A percentile compares a stretch with the other conserved stretches of the same genome.
These are phyloP conservation scores for Ophioderma brevispina DNA, from an alignment of 35 echinoderm and acorn worm genomes.

Conservation along the genomic window DNA sequence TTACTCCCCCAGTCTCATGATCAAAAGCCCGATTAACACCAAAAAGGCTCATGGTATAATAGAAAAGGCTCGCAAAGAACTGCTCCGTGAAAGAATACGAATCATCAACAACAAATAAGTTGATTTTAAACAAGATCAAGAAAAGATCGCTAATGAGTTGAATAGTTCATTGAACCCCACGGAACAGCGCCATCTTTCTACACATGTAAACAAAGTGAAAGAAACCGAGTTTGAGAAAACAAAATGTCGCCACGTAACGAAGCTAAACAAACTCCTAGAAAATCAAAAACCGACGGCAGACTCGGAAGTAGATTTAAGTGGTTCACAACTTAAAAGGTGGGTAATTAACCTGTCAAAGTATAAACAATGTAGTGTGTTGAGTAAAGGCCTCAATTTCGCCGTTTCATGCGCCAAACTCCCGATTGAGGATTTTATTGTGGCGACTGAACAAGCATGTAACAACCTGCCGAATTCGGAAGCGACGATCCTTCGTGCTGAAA, in stretches of 20 bases:
- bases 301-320: background rate
- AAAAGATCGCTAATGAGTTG: background rate
- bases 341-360: background rate
- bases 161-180: background rate
- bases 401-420: background rate
- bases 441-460: constrained; percentile 11
- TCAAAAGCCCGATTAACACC: background rate
- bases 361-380: background rate
- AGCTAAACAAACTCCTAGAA: background rate
- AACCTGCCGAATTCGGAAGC: background rate
- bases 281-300: background rate
- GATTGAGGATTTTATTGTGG: constrained; percentile 20
- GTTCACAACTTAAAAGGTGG: background rate
- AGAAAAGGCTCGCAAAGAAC: background rate
- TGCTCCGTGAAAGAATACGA: background rate
- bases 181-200: background rate
- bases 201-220: background rate
- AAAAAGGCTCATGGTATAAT: background rate
- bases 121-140: background rate
- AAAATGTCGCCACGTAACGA: background rate
- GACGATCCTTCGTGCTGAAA: too few species aligned
- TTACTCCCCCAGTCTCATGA: background rate
- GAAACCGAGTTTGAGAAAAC: background rate
- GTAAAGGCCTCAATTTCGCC: background rate
- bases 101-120: background rate